These are phyloP conservation scores for Chymomyza costata DNA, from an alignment of 1,140 invertebrate species.

Conservation along the genomic window DNA sequence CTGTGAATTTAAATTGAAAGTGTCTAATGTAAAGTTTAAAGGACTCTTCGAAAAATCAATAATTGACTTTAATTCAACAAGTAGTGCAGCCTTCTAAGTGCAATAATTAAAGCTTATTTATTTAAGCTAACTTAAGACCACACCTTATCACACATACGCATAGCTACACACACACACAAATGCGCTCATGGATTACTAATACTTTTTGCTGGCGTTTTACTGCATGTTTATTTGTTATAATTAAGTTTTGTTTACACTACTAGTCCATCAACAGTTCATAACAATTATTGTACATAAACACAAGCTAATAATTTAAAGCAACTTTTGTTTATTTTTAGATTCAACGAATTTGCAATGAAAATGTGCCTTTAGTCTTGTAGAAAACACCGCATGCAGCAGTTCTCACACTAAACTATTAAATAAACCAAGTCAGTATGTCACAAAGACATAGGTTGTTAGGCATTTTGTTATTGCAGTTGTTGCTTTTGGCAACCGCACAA, in stretches of 20 bases:
- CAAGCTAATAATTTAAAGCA: background rate
- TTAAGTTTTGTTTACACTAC: slow-evolving; percentile 18
- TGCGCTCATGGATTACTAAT: slow-evolving; percentile 28
- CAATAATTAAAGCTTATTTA: background rate
- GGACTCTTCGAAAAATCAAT: background rate
- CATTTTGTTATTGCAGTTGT: slow-evolving; percentile 24
- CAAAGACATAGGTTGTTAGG: slow-evolving; percentile 1
- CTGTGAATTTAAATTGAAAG: background rate
- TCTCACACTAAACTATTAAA: slow-evolving; percentile 7
- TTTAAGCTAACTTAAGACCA: slow-evolving; percentile 46
- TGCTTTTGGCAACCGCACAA: slow-evolving; percentile 41
- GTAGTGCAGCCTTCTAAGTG: too few species aligned
- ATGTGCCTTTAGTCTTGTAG: slow-evolving; percentile 55
- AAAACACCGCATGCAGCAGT: slow-evolving; percentile 27
- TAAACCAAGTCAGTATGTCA: slow-evolving; percentile 39
- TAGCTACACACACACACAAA: slow-evolving; percentile 7
- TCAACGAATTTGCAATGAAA: slow-evolving; percentile 32
- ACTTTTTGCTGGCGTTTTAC: slow-evolving; percentile 15
- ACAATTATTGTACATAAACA: slow-evolving; percentile 49
- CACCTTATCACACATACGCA: slow-evolving; percentile 33
- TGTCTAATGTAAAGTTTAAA: background rate
- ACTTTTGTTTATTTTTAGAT: slow-evolving; percentile 33
- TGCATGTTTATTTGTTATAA: slow-evolving; percentile 27
- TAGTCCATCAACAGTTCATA: slow-evolving; percentile 14
- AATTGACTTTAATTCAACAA: background rate